Evolutionary conservation across 2,888 invertebrate species (phyloP), one percentile per base, ranked within the genome.

Genomic region (Lithophane leautieri): DNA sequence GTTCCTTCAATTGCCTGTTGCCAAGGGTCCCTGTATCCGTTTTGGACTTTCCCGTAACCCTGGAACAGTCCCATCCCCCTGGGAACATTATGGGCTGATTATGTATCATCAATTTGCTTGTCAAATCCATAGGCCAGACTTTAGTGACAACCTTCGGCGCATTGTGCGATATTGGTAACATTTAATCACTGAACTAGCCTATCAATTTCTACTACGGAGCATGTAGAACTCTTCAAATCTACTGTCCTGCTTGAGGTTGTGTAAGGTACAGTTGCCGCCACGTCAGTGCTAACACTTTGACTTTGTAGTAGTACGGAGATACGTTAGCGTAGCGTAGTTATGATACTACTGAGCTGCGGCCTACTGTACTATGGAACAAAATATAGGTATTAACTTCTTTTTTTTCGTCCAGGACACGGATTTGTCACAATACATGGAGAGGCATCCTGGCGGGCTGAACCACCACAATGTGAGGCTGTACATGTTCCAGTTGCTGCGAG

Each of bases 381-480:
- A 73, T 25, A 44, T 56, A 6, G 1, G 14, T 14, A 44, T 22
- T 22, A 47, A 34, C 34, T 28, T 0, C 0, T 40, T 68, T 63
- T 40, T 47, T 9, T 58, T 71, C 25, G n/a, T n/a, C 0, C 94
- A 99, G 99, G 99, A 99, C 97, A 99, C 99, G 91, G 99, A 99
- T 97, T 97, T 99, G 92, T 99, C 99, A 92, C 99, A 99, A 96
- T 99, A 99, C 96, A 98, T 99, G 98, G 99, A 99, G 96, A 97
- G 98, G 95, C 99, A 99, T 96, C 98, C 98, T 40, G 99, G 99
- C 78, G 99, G 99, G 56, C 97, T 99, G 90, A 98, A 99, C 94
- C 98, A 98, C 86, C 98, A 98, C 94, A 99, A 99, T 97, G 99
- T 99, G 87, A 98, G 99, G 94, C 97, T 99, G 92, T 99, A 99